A percentile compares a stretch with the other conserved stretches of the same genome.
Evolutionary conservation across 2,888 invertebrate genomes (phyloP).

Genomic region (Eucera pruinosa): DNA sequence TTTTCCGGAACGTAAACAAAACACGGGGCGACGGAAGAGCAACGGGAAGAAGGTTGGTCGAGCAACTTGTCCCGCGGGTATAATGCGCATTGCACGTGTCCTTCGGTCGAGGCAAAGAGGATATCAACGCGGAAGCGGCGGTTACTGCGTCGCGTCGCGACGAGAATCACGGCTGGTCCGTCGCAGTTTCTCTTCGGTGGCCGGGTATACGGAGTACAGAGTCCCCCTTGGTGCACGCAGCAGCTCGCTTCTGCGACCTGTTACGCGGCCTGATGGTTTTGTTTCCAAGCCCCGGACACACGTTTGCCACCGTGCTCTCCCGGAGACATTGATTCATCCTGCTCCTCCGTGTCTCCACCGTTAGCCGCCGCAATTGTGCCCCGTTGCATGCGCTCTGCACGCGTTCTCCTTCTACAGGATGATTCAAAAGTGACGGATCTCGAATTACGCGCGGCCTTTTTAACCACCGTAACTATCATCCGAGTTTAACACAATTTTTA

Average conservation of each 20-base stretch:
- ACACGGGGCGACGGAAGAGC: slow-evolving; percentile 31
- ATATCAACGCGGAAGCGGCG: slow-evolving; percentile 70
- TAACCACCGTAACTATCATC: too few species aligned
- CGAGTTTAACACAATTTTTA: too few species aligned
- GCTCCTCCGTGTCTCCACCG: slow-evolving; percentile 71
- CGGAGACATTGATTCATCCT: slow-evolving; percentile 79
- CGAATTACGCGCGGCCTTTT: too few species aligned
- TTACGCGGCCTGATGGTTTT: slow-evolving; percentile 65
- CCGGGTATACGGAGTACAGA: too few species aligned
- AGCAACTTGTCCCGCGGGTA: slow-evolving; percentile 59
- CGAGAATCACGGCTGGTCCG: slow-evolving; percentile 64
- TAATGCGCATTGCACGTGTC: slow-evolving; percentile 61
- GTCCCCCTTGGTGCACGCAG: neutral
- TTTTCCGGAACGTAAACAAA: slow-evolving; percentile 28
- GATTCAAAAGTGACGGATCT: slow-evolving; percentile 1
- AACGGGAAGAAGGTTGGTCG: slow-evolving; percentile 51
- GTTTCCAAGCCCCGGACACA: slow-evolving; percentile 63
- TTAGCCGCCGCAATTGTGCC: slow-evolving; percentile 48
- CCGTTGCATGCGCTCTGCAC: slow-evolving; percentile 25
- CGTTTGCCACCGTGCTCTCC: slow-evolving; percentile 64
- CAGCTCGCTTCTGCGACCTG: slow-evolving; percentile 58
- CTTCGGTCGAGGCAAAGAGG: slow-evolving; percentile 54
- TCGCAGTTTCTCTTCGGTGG: slow-evolving; percentile 60
- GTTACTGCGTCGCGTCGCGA: slow-evolving; percentile 60
- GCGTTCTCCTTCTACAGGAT: slow-evolving; percentile 13